Conservation (phyloP, 2,113 vertebrate genomes). For the Ranitomeya imitator region DNA sequence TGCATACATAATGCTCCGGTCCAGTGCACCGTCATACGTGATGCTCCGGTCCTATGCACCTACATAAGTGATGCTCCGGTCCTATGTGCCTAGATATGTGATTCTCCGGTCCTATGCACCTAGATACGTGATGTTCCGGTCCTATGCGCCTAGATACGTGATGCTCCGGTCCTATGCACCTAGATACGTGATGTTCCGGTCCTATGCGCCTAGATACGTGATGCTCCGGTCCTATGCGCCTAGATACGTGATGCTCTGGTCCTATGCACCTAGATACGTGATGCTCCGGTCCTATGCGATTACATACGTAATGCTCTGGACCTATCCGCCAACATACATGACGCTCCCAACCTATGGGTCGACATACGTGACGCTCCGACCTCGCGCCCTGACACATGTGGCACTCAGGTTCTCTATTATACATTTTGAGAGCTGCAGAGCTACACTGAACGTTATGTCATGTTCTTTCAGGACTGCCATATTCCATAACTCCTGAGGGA, state of each 20-base stretch:
- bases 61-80: neutral
- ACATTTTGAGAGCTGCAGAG: too few relatives aligned
- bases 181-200: neutral
- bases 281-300: neutral
- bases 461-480: conserved; percentile 74
- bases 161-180: neutral
- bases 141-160: neutral
- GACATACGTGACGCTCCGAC: conserved; percentile 66
- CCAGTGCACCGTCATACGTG: neutral
- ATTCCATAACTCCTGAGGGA: conserved; percentile 73
- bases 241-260: neutral
- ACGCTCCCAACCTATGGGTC: conserved; percentile 65
- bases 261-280: neutral
- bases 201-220: neutral
- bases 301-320: neutral
- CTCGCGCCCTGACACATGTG: neutral
- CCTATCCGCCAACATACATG: conserved; percentile 66
- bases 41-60: too few relatives aligned
- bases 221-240: too few relatives aligned
- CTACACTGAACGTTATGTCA: too few relatives aligned
- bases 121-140: neutral
- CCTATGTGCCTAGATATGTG: neutral
- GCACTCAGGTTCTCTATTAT: neutral
- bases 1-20: conserved; percentile 67
- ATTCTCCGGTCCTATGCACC: too few relatives aligned